Percentiles rank a stretch among this genome's conserved stretches.
phyloP scores from a whole-genome alignment of 2,113 vertebrate species.

The Mormyrus lacerda region DNA sequence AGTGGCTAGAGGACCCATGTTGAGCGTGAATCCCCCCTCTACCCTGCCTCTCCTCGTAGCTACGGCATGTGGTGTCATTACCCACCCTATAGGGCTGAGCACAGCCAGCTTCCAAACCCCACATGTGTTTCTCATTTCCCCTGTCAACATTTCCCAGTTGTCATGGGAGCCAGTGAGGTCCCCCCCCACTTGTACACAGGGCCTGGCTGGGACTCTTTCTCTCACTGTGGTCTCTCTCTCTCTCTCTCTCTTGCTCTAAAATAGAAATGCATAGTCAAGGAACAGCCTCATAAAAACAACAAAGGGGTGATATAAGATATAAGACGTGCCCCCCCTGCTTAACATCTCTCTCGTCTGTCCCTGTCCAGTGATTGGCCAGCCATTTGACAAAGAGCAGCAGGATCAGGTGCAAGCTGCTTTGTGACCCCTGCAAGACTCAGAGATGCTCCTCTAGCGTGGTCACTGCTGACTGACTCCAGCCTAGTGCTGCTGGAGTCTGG shows the following conservation, averaged over 20 bases:
- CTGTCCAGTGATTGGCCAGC: not conserved
- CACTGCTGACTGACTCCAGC: not conserved
- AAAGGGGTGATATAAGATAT: too few species aligned
- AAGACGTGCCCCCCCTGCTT: not conserved
- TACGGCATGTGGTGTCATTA: not conserved
- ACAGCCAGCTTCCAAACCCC: slow-evolving; percentile 8
- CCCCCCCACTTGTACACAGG: not conserved
- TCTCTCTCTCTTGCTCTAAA: not conserved
- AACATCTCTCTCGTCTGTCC: not conserved
- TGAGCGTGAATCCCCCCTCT: not conserved
- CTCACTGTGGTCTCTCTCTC: not conserved
- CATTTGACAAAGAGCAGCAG: not conserved
- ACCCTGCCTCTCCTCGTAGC: not conserved
- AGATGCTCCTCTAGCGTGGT: not conserved
- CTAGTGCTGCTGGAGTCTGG: not conserved
- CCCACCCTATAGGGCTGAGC: not conserved
- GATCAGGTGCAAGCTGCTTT: not conserved
- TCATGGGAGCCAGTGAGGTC: slow-evolving; percentile 10
- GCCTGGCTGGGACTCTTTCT: not conserved
- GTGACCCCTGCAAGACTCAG: not conserved
- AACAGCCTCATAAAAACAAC: not conserved
- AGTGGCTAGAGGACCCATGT: not conserved
- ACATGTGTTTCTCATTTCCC: slow-evolving; percentile 27
- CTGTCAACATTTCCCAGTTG: slow-evolving; percentile 28
- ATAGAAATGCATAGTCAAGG: not conserved